phyloP scores from a whole-genome alignment of 2,888 invertebrate species.

The Torymus auratus region DNA sequence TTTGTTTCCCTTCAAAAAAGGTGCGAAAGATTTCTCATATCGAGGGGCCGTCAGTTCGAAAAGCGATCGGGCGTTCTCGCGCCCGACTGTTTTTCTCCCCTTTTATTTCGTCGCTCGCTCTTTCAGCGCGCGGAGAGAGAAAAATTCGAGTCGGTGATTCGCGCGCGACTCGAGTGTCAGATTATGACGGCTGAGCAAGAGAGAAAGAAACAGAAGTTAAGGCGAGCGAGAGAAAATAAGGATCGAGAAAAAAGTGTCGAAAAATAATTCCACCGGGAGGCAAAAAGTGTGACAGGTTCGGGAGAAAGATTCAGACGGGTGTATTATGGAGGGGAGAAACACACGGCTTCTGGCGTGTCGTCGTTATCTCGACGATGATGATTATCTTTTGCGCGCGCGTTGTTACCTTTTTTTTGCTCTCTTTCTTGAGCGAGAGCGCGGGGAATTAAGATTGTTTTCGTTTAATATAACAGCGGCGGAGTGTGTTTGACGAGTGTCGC shows the following conservation, averaged over 20 bases:
- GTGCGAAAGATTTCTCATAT: conserved; percentile 5
- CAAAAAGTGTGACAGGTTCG: conserved; percentile 14
- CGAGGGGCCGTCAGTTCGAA: neutral
- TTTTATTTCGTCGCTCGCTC: conserved; percentile 1
- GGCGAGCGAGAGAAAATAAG: conserved; percentile 20
- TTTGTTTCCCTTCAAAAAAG: neutral
- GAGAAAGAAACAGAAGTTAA: conserved; percentile 1
- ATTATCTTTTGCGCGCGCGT: too few species aligned
- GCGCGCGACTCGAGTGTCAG: conserved; percentile 27
- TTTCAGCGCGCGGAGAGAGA: neutral
- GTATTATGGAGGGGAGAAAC: neutral
- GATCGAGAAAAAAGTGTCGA: conserved; percentile 12
- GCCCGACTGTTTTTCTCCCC: neutral
- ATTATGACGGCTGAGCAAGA: conserved; percentile 8
- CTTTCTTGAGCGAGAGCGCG: too few species aligned
- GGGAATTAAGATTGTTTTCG: too few species aligned
- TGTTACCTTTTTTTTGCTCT: too few species aligned
- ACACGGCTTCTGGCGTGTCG: neutral
- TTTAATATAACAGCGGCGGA: too few species aligned
- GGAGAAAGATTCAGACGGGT: neutral
- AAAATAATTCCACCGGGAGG: conserved; percentile 27
- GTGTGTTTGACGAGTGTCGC: too few species aligned
- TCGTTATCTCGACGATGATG: conserved; percentile 6
- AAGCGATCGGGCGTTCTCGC: neutral
- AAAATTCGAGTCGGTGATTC: conserved; percentile 31